Conservation (phyloP, 2,113 vertebrate species). For the Himantopus leucocephalus region DNA sequence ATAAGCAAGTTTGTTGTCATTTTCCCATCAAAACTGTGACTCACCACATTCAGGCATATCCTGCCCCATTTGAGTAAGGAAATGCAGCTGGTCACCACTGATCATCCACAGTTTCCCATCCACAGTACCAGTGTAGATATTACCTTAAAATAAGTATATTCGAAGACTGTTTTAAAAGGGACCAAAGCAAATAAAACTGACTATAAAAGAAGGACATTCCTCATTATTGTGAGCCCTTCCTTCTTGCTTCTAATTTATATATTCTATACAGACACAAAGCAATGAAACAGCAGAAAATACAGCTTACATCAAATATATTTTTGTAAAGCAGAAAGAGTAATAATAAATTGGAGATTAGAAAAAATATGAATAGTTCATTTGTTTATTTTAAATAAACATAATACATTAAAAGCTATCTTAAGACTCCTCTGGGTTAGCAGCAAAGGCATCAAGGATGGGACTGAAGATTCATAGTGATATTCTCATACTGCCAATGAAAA, state of each 20-base stretch:
- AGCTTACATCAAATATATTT: neutral
- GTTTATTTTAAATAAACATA: neutral
- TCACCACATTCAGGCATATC: constrained; percentile 71
- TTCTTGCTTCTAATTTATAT: neutral
- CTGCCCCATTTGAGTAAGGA: constrained; percentile 76
- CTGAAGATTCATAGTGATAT: neutral
- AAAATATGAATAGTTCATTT: neutral
- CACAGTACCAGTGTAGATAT: constrained; percentile 76
- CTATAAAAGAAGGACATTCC: neutral
- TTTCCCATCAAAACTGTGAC: neutral
- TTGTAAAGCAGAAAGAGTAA: neutral
- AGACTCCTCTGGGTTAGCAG: neutral
- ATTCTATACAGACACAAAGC: neutral
- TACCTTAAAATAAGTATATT: constrained; percentile 49
- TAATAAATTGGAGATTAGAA: neutral
- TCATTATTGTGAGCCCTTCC: neutral
- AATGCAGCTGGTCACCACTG: constrained; percentile 61
- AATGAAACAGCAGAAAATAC: neutral
- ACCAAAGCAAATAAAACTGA: neutral
- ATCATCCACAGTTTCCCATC: constrained; percentile 78
- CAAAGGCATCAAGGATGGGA: neutral
- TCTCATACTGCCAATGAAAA: neutral
- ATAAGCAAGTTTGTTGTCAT: neutral
- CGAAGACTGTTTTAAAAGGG: neutral
- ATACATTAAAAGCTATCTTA: neutral